Conservation (phyloP, 53 echinoderm and acorn worm genomes). For the Stichopus horrens region DNA sequence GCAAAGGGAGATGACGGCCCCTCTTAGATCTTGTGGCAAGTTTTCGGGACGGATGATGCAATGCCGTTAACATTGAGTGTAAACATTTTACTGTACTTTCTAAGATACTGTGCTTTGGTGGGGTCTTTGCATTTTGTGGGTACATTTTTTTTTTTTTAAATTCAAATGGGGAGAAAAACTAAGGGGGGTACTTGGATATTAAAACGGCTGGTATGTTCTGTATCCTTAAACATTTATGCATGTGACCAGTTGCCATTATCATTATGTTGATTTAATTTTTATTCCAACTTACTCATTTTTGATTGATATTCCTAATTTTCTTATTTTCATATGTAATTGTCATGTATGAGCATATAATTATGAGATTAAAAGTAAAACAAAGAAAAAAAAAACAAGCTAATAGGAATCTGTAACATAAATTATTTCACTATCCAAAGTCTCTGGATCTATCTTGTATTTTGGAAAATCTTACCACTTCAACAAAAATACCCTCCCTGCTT, state of each 20-base stretch:
- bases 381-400: constrained; percentile 8
- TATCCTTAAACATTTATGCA: constrained; percentile 24
- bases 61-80: too few species aligned
- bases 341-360: constrained; percentile 41
- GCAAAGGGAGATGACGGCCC: too few species aligned
- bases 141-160: background rate
- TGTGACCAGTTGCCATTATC: constrained; percentile 20
- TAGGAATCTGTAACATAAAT: background rate
- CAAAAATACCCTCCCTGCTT: background rate
- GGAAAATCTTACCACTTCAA: background rate
- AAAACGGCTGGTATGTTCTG: background rate
- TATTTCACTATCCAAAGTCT: too few species aligned
- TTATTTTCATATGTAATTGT: constrained; percentile 45
- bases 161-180: background rate
- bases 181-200: background rate
- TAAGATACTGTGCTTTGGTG: too few species aligned
- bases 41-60: too few species aligned
- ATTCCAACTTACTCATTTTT: constrained; percentile 1
- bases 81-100: too few species aligned
- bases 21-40: too few species aligned
- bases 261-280: constrained; percentile 5
- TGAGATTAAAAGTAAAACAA: constrained; percentile 17
- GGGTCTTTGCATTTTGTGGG: too few species aligned
- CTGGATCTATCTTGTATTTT: background rate
- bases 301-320: constrained; percentile 31